Base-by-base conservation (phyloP, 2,888 invertebrate species). In the Sialis lutaria region DNA sequence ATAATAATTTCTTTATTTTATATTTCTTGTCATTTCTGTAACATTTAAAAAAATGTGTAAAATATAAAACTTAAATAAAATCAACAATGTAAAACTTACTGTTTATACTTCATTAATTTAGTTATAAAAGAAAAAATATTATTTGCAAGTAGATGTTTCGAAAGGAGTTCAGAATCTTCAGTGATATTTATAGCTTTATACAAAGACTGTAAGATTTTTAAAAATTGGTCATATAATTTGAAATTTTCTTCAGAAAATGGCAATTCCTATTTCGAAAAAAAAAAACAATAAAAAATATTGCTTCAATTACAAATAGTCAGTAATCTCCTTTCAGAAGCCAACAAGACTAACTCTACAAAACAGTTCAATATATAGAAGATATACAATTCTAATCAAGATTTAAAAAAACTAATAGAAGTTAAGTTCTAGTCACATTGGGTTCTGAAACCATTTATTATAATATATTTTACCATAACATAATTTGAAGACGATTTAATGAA, bases 171-270 rank as follows among this genome's bases (percentile, higher is more conserved):
- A 32, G 40, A 32, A 39, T 45, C 10, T 7, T 13, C 10, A 10
- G 10, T 5, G 10, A 32, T 12, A 7, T 6, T 4, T 10, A 22
- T 31, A 7, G 7, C n/a, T 45, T 45, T 45, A 35, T 45, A 45
- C 6, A 45, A 9, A 39, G 37, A 32, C 4, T 39, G 37, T 10
- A 45, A 6, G 22, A 39, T 33, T 8, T 12, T 40, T 8, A 45
- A 40, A 40, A 10, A 45, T 37, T 33, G n/a, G 30, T 45, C 37
- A n/a, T 45, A 37, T 45, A 45, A 8, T 8, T 32, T 30, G n/a
- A 30, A 39, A 32, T 45, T 30, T 31, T 30, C 22, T 31, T 37
- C 22, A 8, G 40, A 40, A 10, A 34, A 40, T 31, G 39, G 39
- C 8, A 45, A 45, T 40, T 45, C 32, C 45, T 45, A 39, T 8